Base-by-base conservation (phyloP, 92 coral and sea anemone genomes). In the Pocillopora grandis region DNA sequence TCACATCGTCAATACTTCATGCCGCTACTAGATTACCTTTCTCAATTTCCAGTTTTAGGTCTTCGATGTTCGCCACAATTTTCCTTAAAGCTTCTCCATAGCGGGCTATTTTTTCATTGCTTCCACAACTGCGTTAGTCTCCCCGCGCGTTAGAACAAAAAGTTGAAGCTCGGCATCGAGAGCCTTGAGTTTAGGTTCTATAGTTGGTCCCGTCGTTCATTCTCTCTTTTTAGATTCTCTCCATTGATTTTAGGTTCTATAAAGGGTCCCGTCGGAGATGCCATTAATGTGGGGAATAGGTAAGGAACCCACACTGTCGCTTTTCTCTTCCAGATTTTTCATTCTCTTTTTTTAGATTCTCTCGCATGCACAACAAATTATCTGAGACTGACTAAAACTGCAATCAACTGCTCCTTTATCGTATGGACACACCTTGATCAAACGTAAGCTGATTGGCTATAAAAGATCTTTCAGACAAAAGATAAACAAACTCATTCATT, bases 261-360 rank as follows among this genome's bases (percentile, higher is more conserved):
- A 6, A 3, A n/a, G 27, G n/a, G 61, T 77, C 88, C 83, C 84
- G 83, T 78, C 84, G 88, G 88, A 85, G 88, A 84, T 85, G 84
- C 88, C 88, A 85, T 60, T 17, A 5, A 67, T 85, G 84, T 78
- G 73, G 83, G 84, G 70, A 85, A 77, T 78, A 16, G 15, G n/a
- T 42, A 76, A 16, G 48, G 27, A 77, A 5, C 62, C 58, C 79
- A 35, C 79, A 9, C 15, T 13, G 55, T 27, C 5, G 8, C 52
- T 27, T 27, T 3, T 42, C 52, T 42, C 8, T 7, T 3, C 52
- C 8, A 0, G 0, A 0, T 42, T 42, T 42, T 42, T 42, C 8
- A 42, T 42, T 42, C 52, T 42, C 8, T 27, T 27, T 27, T 27
- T 27, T 27, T 27, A 27, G 31, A 27, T 27, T 27, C 31, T 27